phyloP scores from a whole-genome alignment of 2,797 vertebrate genomes.

The Xiphorhynchus erythropygius region DNA sequence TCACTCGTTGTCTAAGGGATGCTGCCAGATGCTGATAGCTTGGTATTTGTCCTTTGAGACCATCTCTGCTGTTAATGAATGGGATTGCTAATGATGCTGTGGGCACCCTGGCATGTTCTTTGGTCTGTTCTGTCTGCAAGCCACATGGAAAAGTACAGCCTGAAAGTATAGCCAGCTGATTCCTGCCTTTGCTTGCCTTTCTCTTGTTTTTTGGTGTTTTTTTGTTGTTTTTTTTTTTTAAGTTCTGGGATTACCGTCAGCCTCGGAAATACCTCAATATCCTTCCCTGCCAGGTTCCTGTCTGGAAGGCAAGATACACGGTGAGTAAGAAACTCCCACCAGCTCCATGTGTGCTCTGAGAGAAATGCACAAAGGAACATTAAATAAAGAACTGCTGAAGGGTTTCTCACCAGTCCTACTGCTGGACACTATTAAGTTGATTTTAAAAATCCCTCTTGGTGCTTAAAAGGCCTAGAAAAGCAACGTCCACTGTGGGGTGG shows the following conservation, averaged over 20 bases:
- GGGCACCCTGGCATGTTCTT: neutral
- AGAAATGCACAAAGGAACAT: neutral
- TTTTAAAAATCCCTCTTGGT: neutral
- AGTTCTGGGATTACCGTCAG: slow-evolving; percentile 99
- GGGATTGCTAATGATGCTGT: neutral
- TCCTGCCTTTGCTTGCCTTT: slow-evolving; percentile 39
- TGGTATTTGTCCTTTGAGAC: slow-evolving; percentile 30
- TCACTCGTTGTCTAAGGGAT: neutral
- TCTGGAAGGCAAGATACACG: slow-evolving; percentile 98
- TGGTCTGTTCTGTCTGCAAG: neutral
- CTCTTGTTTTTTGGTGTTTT: neutral
- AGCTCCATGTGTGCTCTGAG: neutral
- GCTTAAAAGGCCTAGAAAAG: neutral
- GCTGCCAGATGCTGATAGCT: slow-evolving; percentile 43
- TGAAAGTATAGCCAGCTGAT: neutral
- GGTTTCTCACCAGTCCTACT: neutral
- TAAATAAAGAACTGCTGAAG: neutral
- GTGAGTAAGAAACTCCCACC: slow-evolving; percentile 76
- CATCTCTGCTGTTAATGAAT: slow-evolving; percentile 2
- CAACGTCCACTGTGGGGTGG: neutral
- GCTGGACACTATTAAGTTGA: neutral
- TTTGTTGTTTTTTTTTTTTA: slow-evolving; percentile 2
- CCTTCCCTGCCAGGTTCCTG: slow-evolving; percentile 95
- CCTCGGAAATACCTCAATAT: slow-evolving; percentile 96
- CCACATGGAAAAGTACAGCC: neutral